Base-by-base conservation (phyloP, 2,888 invertebrate species). In the Cybosia mesomella region DNA sequence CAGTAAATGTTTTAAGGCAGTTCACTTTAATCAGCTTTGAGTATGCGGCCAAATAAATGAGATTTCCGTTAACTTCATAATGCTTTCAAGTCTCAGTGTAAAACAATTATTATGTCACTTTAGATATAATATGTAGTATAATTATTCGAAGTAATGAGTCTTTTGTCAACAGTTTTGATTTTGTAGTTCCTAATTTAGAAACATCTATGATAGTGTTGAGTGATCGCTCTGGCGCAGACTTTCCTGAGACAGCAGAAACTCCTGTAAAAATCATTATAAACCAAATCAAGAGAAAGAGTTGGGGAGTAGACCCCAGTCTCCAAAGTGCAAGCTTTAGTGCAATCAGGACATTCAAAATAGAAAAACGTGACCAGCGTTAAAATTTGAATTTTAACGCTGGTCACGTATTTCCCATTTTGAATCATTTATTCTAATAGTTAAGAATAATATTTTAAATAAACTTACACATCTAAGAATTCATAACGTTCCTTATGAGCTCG, bases 21-120 rank as follows among this genome's bases (percentile, higher is more conserved):
- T 22, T 60, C 11, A 3, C 49, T 54, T 71, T 55, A 61, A 69
- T 67, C 58, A 13, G 55, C 7, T 64, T 58, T 65, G 13, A 58
- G 22, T 66, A 57, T 8, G 55, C 32, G 22, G 21, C 57, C 34
- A 54, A 68, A 68, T 60, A 68, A 64, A 68, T 64, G 54, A 54
- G 58, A 60, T 68, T 65, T 65, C 32, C 11, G 7, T 59, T 58
- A 49, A 36, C 28, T 59, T 64, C 55, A 36, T 59, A 59, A 64
- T 64, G 63, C 67, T 67, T 67, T 67, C 32, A 67, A 53, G 53
- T 58, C 15, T 32, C 21, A 39, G 58, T 66, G 54, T 60, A 60
- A 57, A 36, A 28, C 34, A 60, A 64, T 58, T 70, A 67, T 64
- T 65, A 0, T 8, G 49, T 49, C 2, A n/a, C 7, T 49, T 49